phyloP scores from a whole-genome alignment of 2,888 invertebrate species.

The Drosophila neotestacea region DNA sequence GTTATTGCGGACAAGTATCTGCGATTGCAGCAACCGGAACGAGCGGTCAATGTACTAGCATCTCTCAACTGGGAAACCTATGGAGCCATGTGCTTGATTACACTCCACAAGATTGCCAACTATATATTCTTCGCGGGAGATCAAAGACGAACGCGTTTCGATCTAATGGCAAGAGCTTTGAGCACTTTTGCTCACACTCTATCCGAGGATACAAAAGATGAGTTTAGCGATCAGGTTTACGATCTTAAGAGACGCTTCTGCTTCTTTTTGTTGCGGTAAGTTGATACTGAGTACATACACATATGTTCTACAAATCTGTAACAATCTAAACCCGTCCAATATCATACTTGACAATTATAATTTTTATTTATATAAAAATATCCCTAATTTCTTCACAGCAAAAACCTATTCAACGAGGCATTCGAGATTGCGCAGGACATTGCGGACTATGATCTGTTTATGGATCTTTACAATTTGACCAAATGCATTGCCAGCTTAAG shows the following conservation, averaged over 20 bases:
- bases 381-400: constrained; percentile 84
- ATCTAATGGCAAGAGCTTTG: constrained; percentile 90
- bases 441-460: constrained; percentile 93
- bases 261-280: constrained; percentile 92
- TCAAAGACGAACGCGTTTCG: constrained; percentile 80
- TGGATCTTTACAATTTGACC: constrained; percentile 93
- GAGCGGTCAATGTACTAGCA: constrained; percentile 88
- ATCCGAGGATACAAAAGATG: constrained; percentile 89
- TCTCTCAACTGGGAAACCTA: constrained; percentile 92
- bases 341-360: too few relatives aligned
- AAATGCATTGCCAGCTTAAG: constrained; percentile 86
- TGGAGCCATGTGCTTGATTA: constrained; percentile 90
- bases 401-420: constrained; percentile 92
- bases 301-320: too few relatives aligned
- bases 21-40: constrained; percentile 88
- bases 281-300: not conserved
- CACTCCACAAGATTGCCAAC: constrained; percentile 90
- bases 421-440: constrained; percentile 94
- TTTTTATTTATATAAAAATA: too few relatives aligned
- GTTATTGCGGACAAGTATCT: constrained; percentile 89
- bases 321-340: too few relatives aligned
- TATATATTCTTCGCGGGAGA: constrained; percentile 86
- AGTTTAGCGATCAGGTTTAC: constrained; percentile 91
- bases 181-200: constrained; percentile 91
- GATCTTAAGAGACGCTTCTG: constrained; percentile 95